Base-by-base conservation (phyloP, 1,140 invertebrate genomes). In the Pararge aegeria region DNA sequence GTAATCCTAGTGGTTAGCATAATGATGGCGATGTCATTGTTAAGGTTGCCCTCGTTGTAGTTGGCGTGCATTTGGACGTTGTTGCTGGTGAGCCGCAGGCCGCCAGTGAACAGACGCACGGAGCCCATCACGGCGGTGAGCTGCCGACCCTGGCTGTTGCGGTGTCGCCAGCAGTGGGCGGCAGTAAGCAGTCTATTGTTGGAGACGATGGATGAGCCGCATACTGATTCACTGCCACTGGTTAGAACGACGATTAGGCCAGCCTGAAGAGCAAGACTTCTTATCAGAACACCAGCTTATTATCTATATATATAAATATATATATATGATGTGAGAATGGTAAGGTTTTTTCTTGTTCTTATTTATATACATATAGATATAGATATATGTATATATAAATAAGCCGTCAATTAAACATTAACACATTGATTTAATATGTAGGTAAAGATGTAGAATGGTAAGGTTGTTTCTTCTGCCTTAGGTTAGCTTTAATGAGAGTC, bases 151-250 rank as follows among this genome's bases (percentile, higher is more conserved):
- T 59, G 56, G 18, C 19, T 59, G 2, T 16, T 27, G 19, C 29
- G n/a, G 24, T 52, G 37, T 12, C 46, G 48, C 51, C 58, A 61
- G 29, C 58, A 61, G 12, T 62, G 60, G 15, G 60, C 60, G 5
- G 60, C 60, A 10, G 60, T 62, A 15, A 55, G 13, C 7, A 44
- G 10, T 27, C 48, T 51, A 10, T 5, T 55, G 53, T 51, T 51
- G 5, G 53, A 38, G 10, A 62, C 21, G 6, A 62, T 52, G 9
- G 60, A 55, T 10, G 53, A 51, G 1, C 60, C 60, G 19, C 60
- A 62, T 2, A 46, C 19, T n/a, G 42, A 62, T 10, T 44, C 34
- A 38, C 30, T 24, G 16, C 16, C 2, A 44, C 49, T 10, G 52
- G 34, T 4, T 20, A 13, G 18, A 59, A 34, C 13, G 52, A 7